These are phyloP conservation scores for Eudorcas thomsonii DNA, from an alignment of 2,113 vertebrate species.

Conservation along the genomic window DNA sequence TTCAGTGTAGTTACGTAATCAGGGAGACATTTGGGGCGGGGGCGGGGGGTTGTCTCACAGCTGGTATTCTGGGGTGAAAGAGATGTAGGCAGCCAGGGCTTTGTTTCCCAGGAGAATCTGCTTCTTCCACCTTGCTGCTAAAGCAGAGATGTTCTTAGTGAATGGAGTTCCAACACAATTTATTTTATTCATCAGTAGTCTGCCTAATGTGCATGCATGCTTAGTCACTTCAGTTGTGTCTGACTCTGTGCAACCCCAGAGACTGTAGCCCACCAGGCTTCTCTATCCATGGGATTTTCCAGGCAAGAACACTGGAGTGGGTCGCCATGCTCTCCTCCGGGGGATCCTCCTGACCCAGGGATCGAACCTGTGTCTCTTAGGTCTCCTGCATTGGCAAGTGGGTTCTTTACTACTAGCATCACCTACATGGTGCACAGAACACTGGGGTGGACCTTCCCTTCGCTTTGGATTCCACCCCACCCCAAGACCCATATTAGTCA, in stretches of 20 bases:
- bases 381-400: not conserved
- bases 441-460: not conserved
- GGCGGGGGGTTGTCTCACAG: not conserved
- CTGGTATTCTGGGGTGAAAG: not conserved
- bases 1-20: not conserved
- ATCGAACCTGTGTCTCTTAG: not conserved
- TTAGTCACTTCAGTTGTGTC: not conserved
- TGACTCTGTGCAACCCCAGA: not conserved
- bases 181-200: too few relatives aligned
- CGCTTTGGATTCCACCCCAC: not conserved
- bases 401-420: not conserved
- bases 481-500: fast-evolving
- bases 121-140: not conserved
- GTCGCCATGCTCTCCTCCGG: not conserved
- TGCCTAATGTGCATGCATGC: not conserved
- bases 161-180: not conserved
- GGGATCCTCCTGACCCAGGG: not conserved
- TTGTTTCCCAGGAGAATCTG: not conserved
- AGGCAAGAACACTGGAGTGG: not conserved
- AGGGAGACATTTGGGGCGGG: too few relatives aligned
- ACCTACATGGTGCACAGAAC: not conserved
- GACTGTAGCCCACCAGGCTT: not conserved
- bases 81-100: not conserved
- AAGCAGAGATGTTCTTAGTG: not conserved
- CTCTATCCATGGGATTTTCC: not conserved